Evolutionary conservation across 2,888 invertebrate species (phyloP).

Genomic region (Mythimna lalbum): DNA sequence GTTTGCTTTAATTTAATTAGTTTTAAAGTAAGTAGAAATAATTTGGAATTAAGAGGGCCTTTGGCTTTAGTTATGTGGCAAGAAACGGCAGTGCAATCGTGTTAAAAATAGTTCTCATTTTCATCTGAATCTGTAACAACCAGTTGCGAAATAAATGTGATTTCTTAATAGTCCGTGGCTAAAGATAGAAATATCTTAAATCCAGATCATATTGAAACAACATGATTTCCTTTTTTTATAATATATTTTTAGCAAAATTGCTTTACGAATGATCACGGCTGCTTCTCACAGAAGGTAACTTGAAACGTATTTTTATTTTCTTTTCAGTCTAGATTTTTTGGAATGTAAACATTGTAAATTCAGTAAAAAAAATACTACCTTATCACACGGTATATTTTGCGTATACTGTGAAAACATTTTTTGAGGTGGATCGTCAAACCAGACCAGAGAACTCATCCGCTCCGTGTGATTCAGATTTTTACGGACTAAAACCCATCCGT

Average conservation of each 20-base stretch:
- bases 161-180: constrained; percentile 8
- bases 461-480: no score
- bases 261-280: not conserved
- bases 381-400: not conserved
- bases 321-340: not conserved
- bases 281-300: not conserved
- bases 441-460: no score
- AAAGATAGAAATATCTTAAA: constrained; percentile 1
- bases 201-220: constrained; percentile 7
- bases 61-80: not conserved
- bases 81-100: not conserved
- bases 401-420: no score
- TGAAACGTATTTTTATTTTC: constrained; percentile 24
- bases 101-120: constrained; percentile 8
- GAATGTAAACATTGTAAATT: not conserved
- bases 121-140: not conserved
- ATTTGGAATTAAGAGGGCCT: constrained; percentile 19
- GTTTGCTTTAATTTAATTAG: constrained; percentile 42
- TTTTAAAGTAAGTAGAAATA: constrained; percentile 14
- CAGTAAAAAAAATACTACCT: not conserved
- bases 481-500: no score
- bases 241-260: constrained; percentile 14
- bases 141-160: not conserved
- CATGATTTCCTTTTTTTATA: constrained; percentile 2
- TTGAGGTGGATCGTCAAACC: not conserved